These are phyloP conservation scores for Polyergus mexicanus DNA, from an alignment of 1,140 invertebrate species.

Conservation along the genomic window DNA sequence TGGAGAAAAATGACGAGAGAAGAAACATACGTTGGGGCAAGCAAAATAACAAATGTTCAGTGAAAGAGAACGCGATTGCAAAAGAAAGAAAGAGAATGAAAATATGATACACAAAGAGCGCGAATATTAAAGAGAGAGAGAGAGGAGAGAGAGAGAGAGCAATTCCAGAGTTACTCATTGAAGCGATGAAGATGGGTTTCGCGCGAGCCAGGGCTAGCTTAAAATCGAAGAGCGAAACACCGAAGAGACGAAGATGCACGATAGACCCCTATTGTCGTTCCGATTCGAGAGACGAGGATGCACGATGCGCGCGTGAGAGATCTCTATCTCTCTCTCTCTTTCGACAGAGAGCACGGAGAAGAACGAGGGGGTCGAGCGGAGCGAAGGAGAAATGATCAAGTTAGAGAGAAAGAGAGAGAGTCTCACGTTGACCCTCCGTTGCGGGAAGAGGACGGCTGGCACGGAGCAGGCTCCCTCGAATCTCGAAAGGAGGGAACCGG, in stretches of 20 bases:
- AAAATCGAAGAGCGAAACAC: neutral
- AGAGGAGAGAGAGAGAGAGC: neutral
- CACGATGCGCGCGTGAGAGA: slow-evolving; percentile 3
- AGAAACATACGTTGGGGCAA: neutral
- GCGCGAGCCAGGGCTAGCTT: neutral
- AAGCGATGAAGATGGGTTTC: neutral
- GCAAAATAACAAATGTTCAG: slow-evolving; percentile 29
- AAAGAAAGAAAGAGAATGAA: neutral
- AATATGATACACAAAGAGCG: neutral
- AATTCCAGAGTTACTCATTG: neutral
- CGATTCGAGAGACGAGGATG: slow-evolving; percentile 23
- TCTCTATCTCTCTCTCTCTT: neutral
- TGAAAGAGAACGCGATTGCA: slow-evolving; percentile 30
- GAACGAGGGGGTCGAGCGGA: neutral
- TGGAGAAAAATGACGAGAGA: slow-evolving; percentile 21
- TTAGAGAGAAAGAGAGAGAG: slow-evolving; percentile 3
- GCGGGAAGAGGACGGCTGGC: slow-evolving; percentile 20
- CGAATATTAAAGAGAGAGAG: slow-evolving; percentile 5
- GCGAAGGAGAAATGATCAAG: neutral
- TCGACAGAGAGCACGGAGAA: neutral
- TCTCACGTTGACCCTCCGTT: slow-evolving; percentile 12
- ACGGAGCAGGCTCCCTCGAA: slow-evolving; percentile 22
- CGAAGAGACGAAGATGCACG: neutral
- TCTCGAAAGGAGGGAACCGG: slow-evolving; percentile 72
- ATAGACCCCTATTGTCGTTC: slow-evolving; percentile 18